Conservation (phyloP, 2,888 invertebrate genomes). For the Drosophila diplacantha region DNA sequence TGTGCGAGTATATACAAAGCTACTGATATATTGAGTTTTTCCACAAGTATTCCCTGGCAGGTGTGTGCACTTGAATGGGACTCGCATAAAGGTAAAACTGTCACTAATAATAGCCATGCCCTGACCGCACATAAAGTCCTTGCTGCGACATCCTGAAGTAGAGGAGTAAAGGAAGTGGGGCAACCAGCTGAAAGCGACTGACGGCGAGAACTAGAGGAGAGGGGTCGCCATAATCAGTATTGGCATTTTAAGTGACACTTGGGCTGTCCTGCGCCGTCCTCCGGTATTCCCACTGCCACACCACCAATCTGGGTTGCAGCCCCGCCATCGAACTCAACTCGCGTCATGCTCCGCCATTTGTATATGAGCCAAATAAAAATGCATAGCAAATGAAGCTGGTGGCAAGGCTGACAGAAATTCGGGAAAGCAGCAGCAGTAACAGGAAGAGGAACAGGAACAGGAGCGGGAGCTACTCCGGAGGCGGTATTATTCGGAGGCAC, state of each 20-base stretch:
- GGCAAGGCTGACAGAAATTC: slow-evolving; percentile 22
- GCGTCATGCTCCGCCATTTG: slow-evolving; percentile 58
- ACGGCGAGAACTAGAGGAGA: slow-evolving; percentile 1
- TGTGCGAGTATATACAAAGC: neutral
- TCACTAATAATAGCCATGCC: slow-evolving; percentile 66
- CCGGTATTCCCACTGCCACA: slow-evolving; percentile 13
- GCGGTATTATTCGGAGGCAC: slow-evolving; percentile 63
- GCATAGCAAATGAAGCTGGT: slow-evolving; percentile 66
- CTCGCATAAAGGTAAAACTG: slow-evolving; percentile 67
- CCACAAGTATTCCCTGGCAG: slow-evolving; percentile 4
- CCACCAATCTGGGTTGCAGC: slow-evolving; percentile 12
- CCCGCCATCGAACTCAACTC: slow-evolving; percentile 25
- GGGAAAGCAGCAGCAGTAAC: neutral
- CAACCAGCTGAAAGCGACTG: neutral
- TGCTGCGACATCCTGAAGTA: slow-evolving; percentile 26
- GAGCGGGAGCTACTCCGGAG: slow-evolving; percentile 7
- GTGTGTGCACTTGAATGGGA: slow-evolving; percentile 49
- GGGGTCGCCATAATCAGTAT: slow-evolving; percentile 66
- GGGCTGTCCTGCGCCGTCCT: slow-evolving; percentile 21
- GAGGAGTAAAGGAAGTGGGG: neutral
- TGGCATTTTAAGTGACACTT: slow-evolving; percentile 73
- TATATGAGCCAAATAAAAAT: slow-evolving; percentile 74
- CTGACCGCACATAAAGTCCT: slow-evolving; percentile 66
- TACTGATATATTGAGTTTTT: neutral
- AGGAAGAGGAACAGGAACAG: neutral